Evolutionary conservation across 2,797 vertebrate species (phyloP).

Genomic region (Peromyscus aztecus): DNA sequence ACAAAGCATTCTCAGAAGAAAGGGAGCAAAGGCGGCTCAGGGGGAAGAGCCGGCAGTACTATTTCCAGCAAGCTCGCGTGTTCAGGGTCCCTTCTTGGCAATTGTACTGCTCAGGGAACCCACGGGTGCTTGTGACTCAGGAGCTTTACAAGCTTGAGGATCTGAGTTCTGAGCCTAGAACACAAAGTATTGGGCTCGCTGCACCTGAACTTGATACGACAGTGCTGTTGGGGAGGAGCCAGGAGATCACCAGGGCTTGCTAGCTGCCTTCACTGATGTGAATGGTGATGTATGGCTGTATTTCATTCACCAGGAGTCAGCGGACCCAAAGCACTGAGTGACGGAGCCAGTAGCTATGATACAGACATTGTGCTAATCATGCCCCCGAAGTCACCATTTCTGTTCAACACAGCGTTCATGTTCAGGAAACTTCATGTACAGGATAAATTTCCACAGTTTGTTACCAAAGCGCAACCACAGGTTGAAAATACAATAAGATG

Average conservation of each 20-base stretch:
- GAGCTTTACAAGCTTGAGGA: not conserved
- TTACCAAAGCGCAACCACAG: not conserved
- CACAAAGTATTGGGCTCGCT: no score
- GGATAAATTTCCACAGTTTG: not conserved
- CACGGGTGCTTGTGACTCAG: not conserved
- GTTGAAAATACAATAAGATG: not conserved
- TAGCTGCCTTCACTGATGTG: accelerated
- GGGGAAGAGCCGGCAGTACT: not conserved
- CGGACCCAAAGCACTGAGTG: accelerated
- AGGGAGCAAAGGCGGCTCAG: not conserved
- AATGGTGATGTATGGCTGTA: not conserved
- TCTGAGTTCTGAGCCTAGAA: not conserved
- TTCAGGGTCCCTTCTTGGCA: not conserved
- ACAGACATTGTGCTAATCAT: no score
- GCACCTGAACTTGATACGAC: not conserved
- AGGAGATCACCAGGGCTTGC: not conserved
- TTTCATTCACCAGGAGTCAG: not conserved
- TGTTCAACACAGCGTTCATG: not conserved
- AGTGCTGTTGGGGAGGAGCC: no score
- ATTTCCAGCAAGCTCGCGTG: not conserved
- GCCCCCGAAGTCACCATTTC: not conserved
- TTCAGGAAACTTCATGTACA: not conserved
- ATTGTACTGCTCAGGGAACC: not conserved
- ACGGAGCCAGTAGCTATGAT: not conserved
- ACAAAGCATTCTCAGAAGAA: constrained; percentile 54